Evolutionary conservation across 2,113 vertebrate species (phyloP).

Genomic region (Pagrus major): DNA sequence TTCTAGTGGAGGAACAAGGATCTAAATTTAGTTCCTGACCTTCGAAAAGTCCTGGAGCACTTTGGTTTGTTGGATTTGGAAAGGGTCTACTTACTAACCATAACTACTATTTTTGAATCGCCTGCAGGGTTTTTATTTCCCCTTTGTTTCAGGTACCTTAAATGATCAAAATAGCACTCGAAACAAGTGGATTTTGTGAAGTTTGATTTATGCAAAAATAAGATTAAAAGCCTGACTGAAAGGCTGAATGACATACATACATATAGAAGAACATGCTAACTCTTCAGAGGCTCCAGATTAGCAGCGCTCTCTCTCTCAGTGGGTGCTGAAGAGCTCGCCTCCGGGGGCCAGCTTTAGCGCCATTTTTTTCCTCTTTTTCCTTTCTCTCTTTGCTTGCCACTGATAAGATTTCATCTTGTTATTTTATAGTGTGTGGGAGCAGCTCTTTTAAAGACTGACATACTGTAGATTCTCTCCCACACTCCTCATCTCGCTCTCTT

Average conservation of each 20-base stretch:
- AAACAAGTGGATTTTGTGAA: conserved; percentile 42
- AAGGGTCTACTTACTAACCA: no score
- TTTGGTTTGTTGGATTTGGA: neutral
- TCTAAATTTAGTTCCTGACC: neutral
- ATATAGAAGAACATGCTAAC: conserved; percentile 38
- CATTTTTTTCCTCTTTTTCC: conserved; percentile 48
- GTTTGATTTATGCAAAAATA: conserved; percentile 47
- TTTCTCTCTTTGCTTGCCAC: conserved; percentile 65
- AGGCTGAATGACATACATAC: conserved; percentile 21
- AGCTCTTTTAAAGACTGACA: conserved; percentile 68
- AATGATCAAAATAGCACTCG: neutral
- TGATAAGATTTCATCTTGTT: conserved; percentile 76
- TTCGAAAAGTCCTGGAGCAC: neutral
- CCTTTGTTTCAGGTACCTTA: neutral
- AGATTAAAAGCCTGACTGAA: conserved; percentile 24
- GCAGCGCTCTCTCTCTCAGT: conserved; percentile 28
- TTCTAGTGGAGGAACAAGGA: neutral
- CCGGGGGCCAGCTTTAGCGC: conserved; percentile 24
- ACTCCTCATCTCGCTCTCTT: conserved; percentile 82
- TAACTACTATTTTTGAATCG: neutral
- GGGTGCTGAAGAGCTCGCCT: conserved; percentile 44
- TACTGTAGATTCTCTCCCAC: conserved; percentile 78
- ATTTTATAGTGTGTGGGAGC: conserved; percentile 73
- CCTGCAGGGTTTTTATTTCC: neutral
- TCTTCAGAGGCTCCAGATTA: conserved; percentile 33